Evolutionary conservation across 2,113 vertebrate species (phyloP).

Genomic region (Barnardius zonarius): DNA sequence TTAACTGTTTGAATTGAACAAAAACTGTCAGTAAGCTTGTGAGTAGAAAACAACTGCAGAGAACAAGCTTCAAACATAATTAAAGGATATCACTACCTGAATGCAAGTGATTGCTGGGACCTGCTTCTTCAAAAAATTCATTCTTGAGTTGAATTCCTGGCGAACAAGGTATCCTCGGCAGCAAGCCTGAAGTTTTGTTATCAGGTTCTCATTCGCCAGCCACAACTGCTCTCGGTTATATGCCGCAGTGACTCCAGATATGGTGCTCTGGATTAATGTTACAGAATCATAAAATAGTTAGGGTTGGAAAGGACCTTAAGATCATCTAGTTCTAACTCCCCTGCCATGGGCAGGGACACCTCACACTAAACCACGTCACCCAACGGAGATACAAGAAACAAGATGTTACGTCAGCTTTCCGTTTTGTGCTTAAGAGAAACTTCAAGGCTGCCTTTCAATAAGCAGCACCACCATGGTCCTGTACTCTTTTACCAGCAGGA

Average conservation of each 20-base stretch:
- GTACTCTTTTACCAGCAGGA: background rate
- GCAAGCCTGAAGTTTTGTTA: conserved; percentile 89
- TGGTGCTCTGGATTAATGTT: conserved; percentile 73
- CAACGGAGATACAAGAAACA: background rate
- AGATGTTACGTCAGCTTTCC: background rate
- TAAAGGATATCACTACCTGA: conserved; percentile 78
- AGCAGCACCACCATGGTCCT: background rate
- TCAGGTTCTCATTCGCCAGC: conserved; percentile 92
- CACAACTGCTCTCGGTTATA: conserved; percentile 98
- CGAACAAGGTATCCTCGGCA: conserved; percentile 91
- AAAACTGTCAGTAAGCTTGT: background rate
- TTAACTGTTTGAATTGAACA: background rate
- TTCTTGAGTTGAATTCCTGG: conserved; percentile 79
- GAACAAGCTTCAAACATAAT: background rate
- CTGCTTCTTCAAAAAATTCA: conserved; percentile 87
- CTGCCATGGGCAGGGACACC: background rate
- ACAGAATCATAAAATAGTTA: background rate
- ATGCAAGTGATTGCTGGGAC: conserved; percentile 89
- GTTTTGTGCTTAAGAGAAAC: background rate
- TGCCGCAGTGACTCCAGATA: conserved; percentile 91
- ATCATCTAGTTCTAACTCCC: background rate
- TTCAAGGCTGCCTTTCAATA: background rate
- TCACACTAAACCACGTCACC: background rate
- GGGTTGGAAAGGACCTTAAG: background rate
- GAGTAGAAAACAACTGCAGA: background rate